These are phyloP conservation scores for Acleris literana DNA, from an alignment of 2,888 invertebrate genomes.

Conservation along the genomic window DNA sequence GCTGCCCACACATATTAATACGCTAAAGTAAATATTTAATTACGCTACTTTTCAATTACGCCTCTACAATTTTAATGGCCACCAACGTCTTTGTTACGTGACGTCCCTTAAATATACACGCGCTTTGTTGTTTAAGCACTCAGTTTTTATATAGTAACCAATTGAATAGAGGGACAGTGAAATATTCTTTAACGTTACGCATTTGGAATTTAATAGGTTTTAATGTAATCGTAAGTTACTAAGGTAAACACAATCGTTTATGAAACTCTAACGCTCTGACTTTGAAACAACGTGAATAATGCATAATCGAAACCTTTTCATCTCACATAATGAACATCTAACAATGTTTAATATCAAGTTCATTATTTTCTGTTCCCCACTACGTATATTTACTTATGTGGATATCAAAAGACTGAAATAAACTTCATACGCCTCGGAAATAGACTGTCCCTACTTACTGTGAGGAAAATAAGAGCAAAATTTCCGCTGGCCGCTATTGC, in stretches of 20 bases:
- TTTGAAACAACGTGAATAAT: not conserved
- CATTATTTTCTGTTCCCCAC: constrained; percentile 30
- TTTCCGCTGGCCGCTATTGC: constrained; percentile 62
- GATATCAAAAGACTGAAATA: constrained; percentile 38
- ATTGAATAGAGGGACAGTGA: no score
- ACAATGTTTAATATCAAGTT: constrained; percentile 23
- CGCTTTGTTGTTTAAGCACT: no score
- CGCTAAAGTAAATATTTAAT: constrained; percentile 28
- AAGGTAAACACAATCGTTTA: no score
- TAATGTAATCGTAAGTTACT: no score
- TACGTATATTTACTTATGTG: constrained; percentile 17
- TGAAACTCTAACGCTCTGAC: not conserved
- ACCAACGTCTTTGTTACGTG: not conserved
- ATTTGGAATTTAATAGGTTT: no score
- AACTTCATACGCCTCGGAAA: constrained; percentile 46
- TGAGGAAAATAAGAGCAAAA: constrained; percentile 60
- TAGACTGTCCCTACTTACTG: constrained; percentile 54
- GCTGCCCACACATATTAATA: constrained; percentile 25
- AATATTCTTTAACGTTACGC: no score
- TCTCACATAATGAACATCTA: constrained; percentile 7
- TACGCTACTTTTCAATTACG: constrained; percentile 25
- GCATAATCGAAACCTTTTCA: constrained; percentile 2
- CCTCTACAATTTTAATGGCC: constrained; percentile 3
- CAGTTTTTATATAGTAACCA: no score
- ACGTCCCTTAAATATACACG: no score